A percentile compares a stretch with the other conserved stretches of the same genome.
phyloP scores from a whole-genome alignment of 2,797 vertebrate genomes.

The Trachops cirrhosus region DNA sequence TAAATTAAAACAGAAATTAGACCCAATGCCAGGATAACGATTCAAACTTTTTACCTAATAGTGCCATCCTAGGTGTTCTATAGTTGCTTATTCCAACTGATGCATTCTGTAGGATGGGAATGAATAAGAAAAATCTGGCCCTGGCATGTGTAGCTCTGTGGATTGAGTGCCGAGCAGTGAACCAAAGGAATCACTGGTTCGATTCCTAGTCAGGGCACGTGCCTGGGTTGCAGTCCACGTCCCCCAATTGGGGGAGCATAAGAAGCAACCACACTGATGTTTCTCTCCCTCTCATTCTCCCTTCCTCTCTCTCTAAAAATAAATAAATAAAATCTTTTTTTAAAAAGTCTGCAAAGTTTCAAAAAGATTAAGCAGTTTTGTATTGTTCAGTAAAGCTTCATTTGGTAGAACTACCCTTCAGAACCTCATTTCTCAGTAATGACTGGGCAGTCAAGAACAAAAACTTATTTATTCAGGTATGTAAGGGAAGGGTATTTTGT shows the following conservation, averaged over 20 bases:
- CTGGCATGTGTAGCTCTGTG: too few relatives aligned
- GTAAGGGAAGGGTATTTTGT: neutral
- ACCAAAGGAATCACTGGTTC: too few relatives aligned
- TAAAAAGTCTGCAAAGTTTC: neutral
- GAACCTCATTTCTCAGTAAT: neutral
- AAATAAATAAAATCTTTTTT: too few relatives aligned
- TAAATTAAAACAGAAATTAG: neutral
- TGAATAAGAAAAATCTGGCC: neutral
- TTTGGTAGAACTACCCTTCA: neutral
- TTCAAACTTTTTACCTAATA: slow-evolving; percentile 10
- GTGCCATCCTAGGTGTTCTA: neutral
- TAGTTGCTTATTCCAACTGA: slow-evolving; percentile 4
- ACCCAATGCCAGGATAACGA: neutral
- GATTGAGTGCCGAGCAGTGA: too few relatives aligned
- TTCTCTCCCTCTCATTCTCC: too few relatives aligned
- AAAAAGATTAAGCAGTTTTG: neutral
- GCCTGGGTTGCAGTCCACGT: too few relatives aligned
- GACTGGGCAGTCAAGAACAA: neutral
- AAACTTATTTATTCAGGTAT: neutral
- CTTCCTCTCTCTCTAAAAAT: too few relatives aligned
- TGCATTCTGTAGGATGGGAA: neutral
- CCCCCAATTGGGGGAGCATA: too few relatives aligned
- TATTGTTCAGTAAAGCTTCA: neutral
- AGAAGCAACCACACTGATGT: too few relatives aligned
- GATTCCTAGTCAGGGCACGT: too few relatives aligned